Evolutionary conservation across 2,113 vertebrate genomes (phyloP), one percentile per base, ranked within the genome.

Genomic region (Festucalex cinctus): DNA sequence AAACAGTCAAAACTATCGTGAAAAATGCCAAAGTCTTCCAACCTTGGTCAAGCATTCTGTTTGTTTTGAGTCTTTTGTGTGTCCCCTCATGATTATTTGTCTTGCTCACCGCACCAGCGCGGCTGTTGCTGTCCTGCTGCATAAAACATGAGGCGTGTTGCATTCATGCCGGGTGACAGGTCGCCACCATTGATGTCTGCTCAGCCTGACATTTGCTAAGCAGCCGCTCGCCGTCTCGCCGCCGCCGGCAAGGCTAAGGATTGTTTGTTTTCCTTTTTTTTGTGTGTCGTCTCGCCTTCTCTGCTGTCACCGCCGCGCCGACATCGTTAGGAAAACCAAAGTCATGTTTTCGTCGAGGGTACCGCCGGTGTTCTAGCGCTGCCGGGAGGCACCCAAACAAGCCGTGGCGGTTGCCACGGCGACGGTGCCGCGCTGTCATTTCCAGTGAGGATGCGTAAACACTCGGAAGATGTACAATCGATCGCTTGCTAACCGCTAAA

Each of bases 151-250:
- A 79, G 68, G 60, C 9, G 28, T 5, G 53, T 62, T 73, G 81
- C 71, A 82, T 81, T 90, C 78, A 88, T 77, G 68, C 76, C 62
- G 71, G 54, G 53, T 70, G 83, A 86, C 83, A 28, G 53, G 66
- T 79, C 67, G 69, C 63, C 73, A 67, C 80, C 69, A 74, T 65
- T 90, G 86, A 90, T 83, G 84, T 81, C 69, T 82, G 82, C 75
- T 86, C 76, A 77, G 78, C 65, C 75, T 83, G 88, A 85, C 80
- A 79, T 79, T 80, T 84, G 79, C 60, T 44, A 62, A 43, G n/a
- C 60, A 26, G 60, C n/a, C 39, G 37, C 60, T 43, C 60, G 7
- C 39, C 39, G 39, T 26, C 58, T 22, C 22, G 37, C 37, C 59
- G 39, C 35, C 43, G 49, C 48, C 71, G 74, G 57, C 54, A 49